A percentile compares a stretch with the other conserved stretches of the same genome.
Conservation (phyloP, 30 jellyfish, hydroid and myxozoan species). For the Turritopsis rubra region DNA sequence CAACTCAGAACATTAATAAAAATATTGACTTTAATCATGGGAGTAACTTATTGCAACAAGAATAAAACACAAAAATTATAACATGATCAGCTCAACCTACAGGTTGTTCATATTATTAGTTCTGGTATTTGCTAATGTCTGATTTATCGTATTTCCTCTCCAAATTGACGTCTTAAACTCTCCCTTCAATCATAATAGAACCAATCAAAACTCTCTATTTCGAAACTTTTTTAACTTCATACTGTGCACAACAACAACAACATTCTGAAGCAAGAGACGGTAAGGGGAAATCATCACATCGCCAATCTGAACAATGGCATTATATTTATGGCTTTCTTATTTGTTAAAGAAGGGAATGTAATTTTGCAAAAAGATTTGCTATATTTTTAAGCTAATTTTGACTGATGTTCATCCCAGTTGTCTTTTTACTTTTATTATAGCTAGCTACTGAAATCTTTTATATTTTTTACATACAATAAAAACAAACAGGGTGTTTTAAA, state of each 20-base stretch:
- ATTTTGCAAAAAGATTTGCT: not conserved
- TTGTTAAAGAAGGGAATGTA: not conserved
- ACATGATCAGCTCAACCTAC: not conserved
- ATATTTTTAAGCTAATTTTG: not conserved
- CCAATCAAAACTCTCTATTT: not conserved
- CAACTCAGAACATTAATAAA: not conserved
- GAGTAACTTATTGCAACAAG: not conserved
- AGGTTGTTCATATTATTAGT: too few species aligned
- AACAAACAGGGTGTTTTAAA: not conserved
- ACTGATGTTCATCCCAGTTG: not conserved
- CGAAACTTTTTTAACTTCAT: not conserved
- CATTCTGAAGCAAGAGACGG: constrained; percentile 13
- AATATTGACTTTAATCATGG: not conserved
- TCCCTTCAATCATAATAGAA: not conserved
- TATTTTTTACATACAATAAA: not conserved
- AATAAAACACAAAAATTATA: not conserved
- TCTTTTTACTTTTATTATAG: not conserved
- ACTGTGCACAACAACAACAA: constrained; percentile 21
- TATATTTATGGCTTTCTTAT: not conserved
- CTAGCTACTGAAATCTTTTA: too few species aligned
- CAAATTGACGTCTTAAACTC: not conserved
- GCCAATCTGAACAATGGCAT: not conserved
- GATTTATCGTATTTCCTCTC: not conserved
- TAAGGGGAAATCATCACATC: constrained; percentile 16
- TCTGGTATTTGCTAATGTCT: not conserved